Evolutionary conservation across 2,797 vertebrate genomes (phyloP), one percentile per base, ranked within the genome.

Genomic region (Carapus acus): DNA sequence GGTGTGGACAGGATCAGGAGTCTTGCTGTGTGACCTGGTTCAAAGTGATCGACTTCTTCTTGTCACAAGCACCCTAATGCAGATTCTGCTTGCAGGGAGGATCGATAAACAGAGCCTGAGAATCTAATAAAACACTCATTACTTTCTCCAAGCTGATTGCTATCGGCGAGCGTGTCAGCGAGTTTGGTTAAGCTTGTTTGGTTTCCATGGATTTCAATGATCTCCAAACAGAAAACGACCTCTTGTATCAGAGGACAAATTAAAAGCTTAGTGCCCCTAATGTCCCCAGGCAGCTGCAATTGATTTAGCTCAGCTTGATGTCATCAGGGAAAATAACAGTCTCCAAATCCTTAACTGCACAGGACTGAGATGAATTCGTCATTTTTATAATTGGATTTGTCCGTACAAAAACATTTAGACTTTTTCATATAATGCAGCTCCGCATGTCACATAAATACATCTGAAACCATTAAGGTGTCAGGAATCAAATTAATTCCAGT

Each of bases 51-150:
- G 70, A 85, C 80, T 16, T 11, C 71, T 73, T 62, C 74, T 75
- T 67, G 66, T 75, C 79, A 67, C 47, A 53, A 50, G 43, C 57
- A 62, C 58, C n/a, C 60, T 52, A 56, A 69, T 60, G 59, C 21
- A 7, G 67, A 72, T 67, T 61, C 59, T 46, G 66, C 42, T n/a
- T 62, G 67, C 71, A 40, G 59, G 58, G 50, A 16, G 4, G 21
- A 83, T 87, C 81, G 54, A 85, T 83, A 73, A 14, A 4, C 41
- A 64, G 47, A 70, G 55, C 68, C 51, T 65, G 71, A n/a, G 65
- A 74, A 61, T 74, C 74, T 69, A 79, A 83, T 82, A 77, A 80
- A 76, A 71, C 67, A 15, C 74, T 85, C 83, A 85, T 85, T 83
- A 77, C 78, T 80, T 83, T 80, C 60, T 80, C 54, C 43, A 46